A percentile compares a stretch with the other conserved stretches of the same genome.
Evolutionary conservation across 2,797 vertebrate species (phyloP).

Genomic region (Cossypha dichroa): DNA sequence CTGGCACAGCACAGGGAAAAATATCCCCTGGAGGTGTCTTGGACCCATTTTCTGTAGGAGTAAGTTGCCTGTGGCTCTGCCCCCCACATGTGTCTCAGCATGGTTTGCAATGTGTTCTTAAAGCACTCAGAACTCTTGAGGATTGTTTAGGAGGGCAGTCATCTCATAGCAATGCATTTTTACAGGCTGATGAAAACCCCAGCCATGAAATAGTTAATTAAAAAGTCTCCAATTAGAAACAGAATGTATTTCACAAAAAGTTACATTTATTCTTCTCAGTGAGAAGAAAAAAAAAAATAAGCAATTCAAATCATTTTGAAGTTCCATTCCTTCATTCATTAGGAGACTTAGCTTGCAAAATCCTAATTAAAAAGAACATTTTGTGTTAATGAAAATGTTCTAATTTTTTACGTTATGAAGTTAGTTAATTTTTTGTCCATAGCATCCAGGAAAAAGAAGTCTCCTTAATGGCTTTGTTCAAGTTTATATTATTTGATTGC

Average conservation of each 20-base stretch:
- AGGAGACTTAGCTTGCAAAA: conserved; percentile 74
- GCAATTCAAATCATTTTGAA: conserved; percentile 66
- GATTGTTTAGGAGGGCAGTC: not conserved
- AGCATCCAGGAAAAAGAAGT: conserved; percentile 64
- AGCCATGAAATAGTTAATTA: conserved; percentile 27
- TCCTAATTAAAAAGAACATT: conserved; percentile 78
- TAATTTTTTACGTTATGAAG: conserved; percentile 74
- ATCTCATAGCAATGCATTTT: not conserved
- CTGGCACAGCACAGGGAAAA: too few species aligned
- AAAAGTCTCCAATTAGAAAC: conserved; percentile 2
- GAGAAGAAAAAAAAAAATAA: conserved; percentile 1
- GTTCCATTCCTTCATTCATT: conserved; percentile 66
- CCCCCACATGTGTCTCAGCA: not conserved
- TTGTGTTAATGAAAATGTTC: conserved; percentile 75
- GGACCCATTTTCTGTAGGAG: not conserved
- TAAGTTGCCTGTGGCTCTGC: not conserved
- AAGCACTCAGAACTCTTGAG: not conserved
- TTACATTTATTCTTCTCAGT: conserved; percentile 27
- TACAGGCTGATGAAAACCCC: not conserved
- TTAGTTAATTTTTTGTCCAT: conserved; percentile 55
- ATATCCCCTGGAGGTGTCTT: not conserved
- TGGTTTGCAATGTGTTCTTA: not conserved
- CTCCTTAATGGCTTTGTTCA: conserved; percentile 60
- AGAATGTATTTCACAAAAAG: conserved; percentile 20
- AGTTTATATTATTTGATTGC: conserved; percentile 76